Evolutionary conservation across 1,140 invertebrate species (phyloP).

Genomic region (Mactra quadrangularis): DNA sequence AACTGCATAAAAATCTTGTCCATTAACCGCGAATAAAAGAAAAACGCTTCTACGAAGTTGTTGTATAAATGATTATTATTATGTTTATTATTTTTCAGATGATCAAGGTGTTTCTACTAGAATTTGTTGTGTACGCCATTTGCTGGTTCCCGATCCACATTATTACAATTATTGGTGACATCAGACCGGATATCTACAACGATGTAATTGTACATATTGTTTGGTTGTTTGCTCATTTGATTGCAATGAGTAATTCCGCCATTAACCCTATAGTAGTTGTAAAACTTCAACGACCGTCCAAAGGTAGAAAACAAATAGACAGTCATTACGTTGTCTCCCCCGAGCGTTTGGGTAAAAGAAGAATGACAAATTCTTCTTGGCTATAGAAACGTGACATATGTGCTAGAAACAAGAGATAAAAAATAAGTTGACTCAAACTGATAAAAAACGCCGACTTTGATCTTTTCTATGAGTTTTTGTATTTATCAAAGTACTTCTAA

Average conservation of each 20-base stretch:
- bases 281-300: too few relatives aligned
- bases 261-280: conserved; percentile 94
- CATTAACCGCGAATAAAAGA: too few relatives aligned
- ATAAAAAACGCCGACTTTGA: too few relatives aligned
- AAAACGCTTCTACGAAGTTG: not conserved
- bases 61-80: not conserved
- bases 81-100: conserved; percentile 47
- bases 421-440: too few relatives aligned
- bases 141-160: conserved; percentile 86
- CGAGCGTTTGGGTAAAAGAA: too few relatives aligned
- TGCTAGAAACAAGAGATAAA: too few relatives aligned
- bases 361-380: too few relatives aligned
- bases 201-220: conserved; percentile 82
- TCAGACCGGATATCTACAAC: conserved; percentile 69
- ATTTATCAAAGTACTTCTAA: too few relatives aligned
- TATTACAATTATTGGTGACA: conserved; percentile 82
- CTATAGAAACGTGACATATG: too few relatives aligned
- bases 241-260: conserved; percentile 94
- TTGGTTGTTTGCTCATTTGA: conserved; percentile 87
- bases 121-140: conserved; percentile 43
- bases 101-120: conserved; percentile 39
- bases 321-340: too few relatives aligned
- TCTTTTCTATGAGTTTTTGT: too few relatives aligned
- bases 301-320: too few relatives aligned
- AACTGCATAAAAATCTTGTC: not conserved